phyloP scores from a whole-genome alignment of 2,797 vertebrate species.

The Pampus argenteus region DNA sequence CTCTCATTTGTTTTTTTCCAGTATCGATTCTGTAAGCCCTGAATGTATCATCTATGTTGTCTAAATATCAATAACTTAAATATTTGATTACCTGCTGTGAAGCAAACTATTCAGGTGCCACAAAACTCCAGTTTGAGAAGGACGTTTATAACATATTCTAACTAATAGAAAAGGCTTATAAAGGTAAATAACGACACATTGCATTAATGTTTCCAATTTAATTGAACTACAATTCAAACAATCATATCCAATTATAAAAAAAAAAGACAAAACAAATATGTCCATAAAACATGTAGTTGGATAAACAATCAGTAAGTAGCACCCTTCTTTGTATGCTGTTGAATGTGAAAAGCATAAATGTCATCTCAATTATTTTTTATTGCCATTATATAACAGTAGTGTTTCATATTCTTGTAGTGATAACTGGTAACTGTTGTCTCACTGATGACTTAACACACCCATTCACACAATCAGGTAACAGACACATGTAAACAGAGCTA shows the following conservation, averaged over 20 bases:
- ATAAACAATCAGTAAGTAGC: not conserved
- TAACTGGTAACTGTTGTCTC: constrained; percentile 2
- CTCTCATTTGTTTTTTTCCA: not conserved
- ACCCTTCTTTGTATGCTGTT: not conserved
- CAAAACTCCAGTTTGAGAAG: not conserved
- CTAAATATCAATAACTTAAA: not conserved
- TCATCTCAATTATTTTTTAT: not conserved
- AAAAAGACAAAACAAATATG: constrained; percentile 3
- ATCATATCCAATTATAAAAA: constrained; percentile 15
- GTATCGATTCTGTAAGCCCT: not conserved
- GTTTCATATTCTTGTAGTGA: constrained; percentile 24
- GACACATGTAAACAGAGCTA: not conserved
- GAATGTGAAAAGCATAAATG: constrained; percentile 9
- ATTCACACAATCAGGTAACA: not conserved
- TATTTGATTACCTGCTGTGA: not conserved
- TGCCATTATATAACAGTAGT: constrained; percentile 10
- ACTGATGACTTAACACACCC: constrained; percentile 6
- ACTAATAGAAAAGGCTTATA: not conserved
- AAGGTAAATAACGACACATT: not conserved
- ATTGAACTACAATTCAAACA: constrained; percentile 28
- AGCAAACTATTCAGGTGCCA: not conserved
- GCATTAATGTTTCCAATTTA: constrained; percentile 43
- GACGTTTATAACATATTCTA: not conserved
- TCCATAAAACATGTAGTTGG: not conserved
- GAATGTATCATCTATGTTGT: not conserved